Conservation (phyloP, 92 coral and sea anemone species). For the Umimayanthus chanpuru region DNA sequence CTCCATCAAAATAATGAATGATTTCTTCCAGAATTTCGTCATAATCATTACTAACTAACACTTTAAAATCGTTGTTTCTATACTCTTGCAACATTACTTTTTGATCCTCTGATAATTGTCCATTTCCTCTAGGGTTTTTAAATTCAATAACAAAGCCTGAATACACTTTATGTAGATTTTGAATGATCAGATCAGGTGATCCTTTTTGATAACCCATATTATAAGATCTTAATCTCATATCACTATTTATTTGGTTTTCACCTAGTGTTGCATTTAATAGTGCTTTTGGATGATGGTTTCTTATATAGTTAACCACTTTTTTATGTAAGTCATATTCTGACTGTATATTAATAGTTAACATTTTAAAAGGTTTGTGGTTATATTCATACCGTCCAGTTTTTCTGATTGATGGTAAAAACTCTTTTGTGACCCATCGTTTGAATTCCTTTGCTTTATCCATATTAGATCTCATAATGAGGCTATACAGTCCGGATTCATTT, state of each 20-base stretch:
- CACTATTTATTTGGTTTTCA: constrained; percentile 1
- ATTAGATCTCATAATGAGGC: constrained; percentile 8
- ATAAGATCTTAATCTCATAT: neutral
- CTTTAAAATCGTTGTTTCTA: neutral
- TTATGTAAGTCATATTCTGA: constrained; percentile 5
- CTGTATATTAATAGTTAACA: neutral
- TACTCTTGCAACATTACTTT: constrained; percentile 8
- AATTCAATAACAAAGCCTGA: constrained; percentile 31
- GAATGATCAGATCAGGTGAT: constrained; percentile 29
- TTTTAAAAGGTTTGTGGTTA: neutral
- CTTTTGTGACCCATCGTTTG: constrained; percentile 26
- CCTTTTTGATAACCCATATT: constrained; percentile 33
- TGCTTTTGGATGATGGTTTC: neutral
- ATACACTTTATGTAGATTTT: constrained; percentile 21
- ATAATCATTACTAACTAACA: constrained; percentile 35
- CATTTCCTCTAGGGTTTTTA: constrained; percentile 31
- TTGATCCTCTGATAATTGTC: constrained; percentile 20
- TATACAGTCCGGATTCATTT: constrained; percentile 38
- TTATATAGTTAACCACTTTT: constrained; percentile 7
- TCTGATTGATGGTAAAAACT: constrained; percentile 40
- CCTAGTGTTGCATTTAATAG: constrained; percentile 1
- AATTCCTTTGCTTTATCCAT: constrained; percentile 16
- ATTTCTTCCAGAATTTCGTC: constrained; percentile 4
- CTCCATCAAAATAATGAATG: constrained; percentile 1
- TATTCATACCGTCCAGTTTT: constrained; percentile 31